phyloP scores from a whole-genome alignment of 1,140 invertebrate species.

The Sitobion miscanthi region DNA sequence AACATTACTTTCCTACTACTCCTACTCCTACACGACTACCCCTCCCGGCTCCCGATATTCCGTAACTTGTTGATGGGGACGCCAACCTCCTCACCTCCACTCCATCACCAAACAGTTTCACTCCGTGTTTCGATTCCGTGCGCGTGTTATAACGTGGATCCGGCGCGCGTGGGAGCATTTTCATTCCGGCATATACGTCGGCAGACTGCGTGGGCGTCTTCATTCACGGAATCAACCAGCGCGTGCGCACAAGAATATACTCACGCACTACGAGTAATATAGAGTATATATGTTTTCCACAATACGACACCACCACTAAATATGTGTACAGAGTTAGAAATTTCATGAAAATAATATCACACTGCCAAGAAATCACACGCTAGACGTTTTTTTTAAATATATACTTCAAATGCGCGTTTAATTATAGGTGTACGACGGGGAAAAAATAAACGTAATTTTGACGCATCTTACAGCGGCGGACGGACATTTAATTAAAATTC shows the following conservation, averaged over 20 bases:
- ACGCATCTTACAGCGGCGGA: not conserved
- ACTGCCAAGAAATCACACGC: conserved; percentile 40
- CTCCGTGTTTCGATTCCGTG: not conserved
- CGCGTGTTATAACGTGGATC: not conserved
- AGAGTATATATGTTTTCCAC: not conserved
- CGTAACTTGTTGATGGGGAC: conserved; percentile 46
- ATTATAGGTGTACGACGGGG: not conserved
- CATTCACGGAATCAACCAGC: conserved; percentile 35
- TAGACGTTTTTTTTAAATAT: conserved; percentile 10
- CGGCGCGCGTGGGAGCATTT: conserved; percentile 30
- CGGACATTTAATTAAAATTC: conserved; percentile 51
- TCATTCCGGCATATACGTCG: not conserved
- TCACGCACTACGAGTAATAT: not conserved
- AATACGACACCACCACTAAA: not conserved
- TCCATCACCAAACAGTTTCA: not conserved
- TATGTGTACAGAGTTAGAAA: not conserved
- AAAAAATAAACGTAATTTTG: conserved; percentile 11
- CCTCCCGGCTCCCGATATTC: not conserved
- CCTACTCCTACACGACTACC: not conserved
- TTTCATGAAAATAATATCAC: conserved; percentile 25
- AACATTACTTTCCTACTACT: not conserved
- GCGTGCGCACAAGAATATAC: not conserved
- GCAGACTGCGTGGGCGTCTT: conserved; percentile 44
- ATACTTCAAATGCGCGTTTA: conserved; percentile 33
- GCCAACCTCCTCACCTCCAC: not conserved